Conservation (phyloP, 2,888 invertebrate genomes). For the Drosophila emarginata region DNA sequence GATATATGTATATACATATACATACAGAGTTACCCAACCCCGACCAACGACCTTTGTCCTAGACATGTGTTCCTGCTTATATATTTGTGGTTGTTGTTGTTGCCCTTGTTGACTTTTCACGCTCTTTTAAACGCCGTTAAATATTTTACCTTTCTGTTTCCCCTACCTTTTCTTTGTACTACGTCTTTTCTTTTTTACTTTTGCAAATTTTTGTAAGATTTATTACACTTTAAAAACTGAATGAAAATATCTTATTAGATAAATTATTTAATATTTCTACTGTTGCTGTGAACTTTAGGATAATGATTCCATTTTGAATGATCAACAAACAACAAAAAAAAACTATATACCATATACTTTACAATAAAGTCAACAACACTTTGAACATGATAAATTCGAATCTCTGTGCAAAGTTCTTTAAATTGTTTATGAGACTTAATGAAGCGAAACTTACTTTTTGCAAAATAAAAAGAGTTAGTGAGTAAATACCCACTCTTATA, state of each 20-base stretch:
- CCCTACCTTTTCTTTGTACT: background rate
- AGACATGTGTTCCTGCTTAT: slow-evolving; percentile 55
- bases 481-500: background rate
- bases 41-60: slow-evolving; percentile 57
- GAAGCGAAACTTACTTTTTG: too few relatives aligned
- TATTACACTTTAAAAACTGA: slow-evolving; percentile 24
- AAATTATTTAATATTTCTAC: background rate
- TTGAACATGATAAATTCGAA: background rate
- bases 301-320: background rate
- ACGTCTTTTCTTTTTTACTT: slow-evolving; percentile 13
- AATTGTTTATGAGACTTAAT: slow-evolving; percentile 10
- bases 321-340: background rate
- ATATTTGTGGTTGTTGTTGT: slow-evolving; percentile 43
- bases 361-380: background rate
- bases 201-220: slow-evolving; percentile 33
- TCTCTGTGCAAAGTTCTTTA: background rate
- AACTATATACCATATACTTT: background rate
- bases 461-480: slow-evolving; percentile 1
- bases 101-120: slow-evolving; percentile 81
- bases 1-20: slow-evolving; percentile 9
- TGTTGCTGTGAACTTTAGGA: background rate
- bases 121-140: slow-evolving; percentile 81
- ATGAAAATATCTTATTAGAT: background rate
- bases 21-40: slow-evolving; percentile 45
- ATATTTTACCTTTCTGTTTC: slow-evolving; percentile 51